These are phyloP conservation scores for Colaptes auratus DNA, from an alignment of 2,113 vertebrate genomes.

Conservation along the genomic window DNA sequence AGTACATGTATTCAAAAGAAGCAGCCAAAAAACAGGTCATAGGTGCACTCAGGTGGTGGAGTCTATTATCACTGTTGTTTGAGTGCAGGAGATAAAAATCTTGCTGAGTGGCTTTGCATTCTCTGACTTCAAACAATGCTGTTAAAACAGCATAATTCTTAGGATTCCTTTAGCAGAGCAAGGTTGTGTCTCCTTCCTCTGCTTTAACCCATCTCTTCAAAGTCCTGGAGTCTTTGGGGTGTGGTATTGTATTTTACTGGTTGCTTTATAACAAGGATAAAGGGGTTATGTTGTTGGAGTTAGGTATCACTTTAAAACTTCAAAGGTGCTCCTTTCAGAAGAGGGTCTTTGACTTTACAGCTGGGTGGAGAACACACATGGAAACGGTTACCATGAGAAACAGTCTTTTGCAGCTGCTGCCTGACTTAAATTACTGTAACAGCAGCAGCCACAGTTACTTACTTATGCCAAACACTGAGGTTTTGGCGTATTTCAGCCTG, in stretches of 20 bases:
- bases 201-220: constrained; percentile 26
- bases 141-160: constrained; percentile 49
- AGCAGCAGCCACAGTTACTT: neutral
- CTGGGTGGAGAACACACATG: constrained; percentile 40
- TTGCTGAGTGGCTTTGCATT: constrained; percentile 6
- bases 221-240: constrained; percentile 24
- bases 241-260: constrained; percentile 48
- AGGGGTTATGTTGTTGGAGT: constrained; percentile 25
- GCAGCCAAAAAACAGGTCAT: constrained; percentile 57
- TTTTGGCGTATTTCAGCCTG: constrained; percentile 45
- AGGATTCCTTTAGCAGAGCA: constrained; percentile 30
- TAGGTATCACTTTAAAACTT: constrained; percentile 63
- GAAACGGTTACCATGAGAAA: constrained; percentile 37
- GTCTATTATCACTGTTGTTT: constrained; percentile 42
- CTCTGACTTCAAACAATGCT: constrained; percentile 35
- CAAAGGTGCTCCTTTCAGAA: constrained; percentile 57
- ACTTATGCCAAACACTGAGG: constrained; percentile 7
- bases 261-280: constrained; percentile 36
- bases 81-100: constrained; percentile 61
- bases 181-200: neutral
- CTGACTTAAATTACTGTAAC: constrained; percentile 58
- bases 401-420: constrained; percentile 23
- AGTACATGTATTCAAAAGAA: constrained; percentile 50
- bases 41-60: neutral
- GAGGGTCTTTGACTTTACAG: constrained; percentile 52